Conservation (phyloP, 2,113 vertebrate species). For the Xenus cinereus region DNA sequence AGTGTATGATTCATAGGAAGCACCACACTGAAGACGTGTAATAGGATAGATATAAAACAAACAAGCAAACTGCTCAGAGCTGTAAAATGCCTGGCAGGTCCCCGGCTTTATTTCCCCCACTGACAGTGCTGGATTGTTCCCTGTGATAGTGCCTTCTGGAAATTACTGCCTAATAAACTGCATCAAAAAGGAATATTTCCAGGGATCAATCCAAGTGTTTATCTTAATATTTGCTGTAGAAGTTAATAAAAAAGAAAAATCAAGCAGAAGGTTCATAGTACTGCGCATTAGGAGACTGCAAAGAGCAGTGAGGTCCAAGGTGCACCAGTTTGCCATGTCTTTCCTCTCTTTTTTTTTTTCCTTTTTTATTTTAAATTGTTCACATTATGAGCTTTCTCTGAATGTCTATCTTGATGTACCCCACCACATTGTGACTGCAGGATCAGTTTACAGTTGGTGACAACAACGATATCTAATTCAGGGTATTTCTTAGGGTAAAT, state of each 20-base stretch:
- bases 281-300: background rate
- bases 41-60: background rate
- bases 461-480: background rate
- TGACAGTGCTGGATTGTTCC: background rate
- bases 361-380: background rate
- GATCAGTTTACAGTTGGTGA: background rate
- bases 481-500: background rate
- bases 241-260: background rate
- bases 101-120: background rate
- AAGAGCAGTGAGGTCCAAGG: background rate
- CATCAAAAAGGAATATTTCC: background rate
- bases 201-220: background rate
- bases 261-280: background rate
- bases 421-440: background rate
- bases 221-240: background rate
- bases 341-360: background rate
- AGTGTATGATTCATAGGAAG: background rate
- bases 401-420: accelerated
- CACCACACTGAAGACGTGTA: background rate
- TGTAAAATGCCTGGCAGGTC: background rate
- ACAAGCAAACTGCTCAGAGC: background rate
- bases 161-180: background rate
- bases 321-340: background rate
- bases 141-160: background rate
- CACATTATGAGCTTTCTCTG: background rate